Evolutionary conservation across 1,140 invertebrate species (phyloP).

Genomic region (Drosophila repletoides): DNA sequence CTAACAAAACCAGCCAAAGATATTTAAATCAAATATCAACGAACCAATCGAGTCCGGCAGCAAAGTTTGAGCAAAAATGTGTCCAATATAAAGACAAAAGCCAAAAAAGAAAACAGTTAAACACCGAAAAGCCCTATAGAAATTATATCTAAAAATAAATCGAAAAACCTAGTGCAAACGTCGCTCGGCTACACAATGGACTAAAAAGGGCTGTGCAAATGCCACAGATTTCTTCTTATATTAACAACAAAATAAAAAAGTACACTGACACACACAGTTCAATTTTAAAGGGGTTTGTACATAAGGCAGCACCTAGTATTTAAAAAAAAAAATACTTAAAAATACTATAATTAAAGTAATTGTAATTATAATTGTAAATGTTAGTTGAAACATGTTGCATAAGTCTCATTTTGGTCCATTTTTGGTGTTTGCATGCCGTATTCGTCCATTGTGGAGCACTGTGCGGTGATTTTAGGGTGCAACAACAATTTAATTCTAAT

Average conservation of each 20-base stretch:
- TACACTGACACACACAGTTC: not conserved
- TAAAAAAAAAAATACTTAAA: too few relatives aligned
- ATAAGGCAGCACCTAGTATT: conserved; percentile 37
- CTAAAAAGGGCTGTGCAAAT: conserved; percentile 60
- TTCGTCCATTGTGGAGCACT: conserved; percentile 68
- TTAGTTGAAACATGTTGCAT: not conserved
- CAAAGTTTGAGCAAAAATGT: conserved; percentile 82
- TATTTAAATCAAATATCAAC: too few relatives aligned
- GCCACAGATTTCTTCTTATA: not conserved
- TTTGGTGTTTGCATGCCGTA: conserved; percentile 52
- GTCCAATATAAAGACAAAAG: conserved; percentile 80
- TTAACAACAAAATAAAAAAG: not conserved
- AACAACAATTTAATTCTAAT: not conserved
- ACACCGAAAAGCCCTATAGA: too few relatives aligned
- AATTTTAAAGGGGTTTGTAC: conserved; percentile 6
- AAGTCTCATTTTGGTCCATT: conserved; percentile 27
- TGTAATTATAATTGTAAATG: conserved; percentile 40
- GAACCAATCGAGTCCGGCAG: conserved; percentile 80
- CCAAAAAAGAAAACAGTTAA: conserved; percentile 36
- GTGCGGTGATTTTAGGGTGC: conserved; percentile 60
- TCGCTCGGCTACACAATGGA: conserved; percentile 73
- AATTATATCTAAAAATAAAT: conserved; percentile 9
- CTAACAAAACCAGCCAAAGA: conserved; percentile 26
- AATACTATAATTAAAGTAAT: too few relatives aligned
- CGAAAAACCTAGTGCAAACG: conserved; percentile 71